Evolutionary conservation across 2,113 vertebrate species (phyloP).

Genomic region (Nerophis ophidion): DNA sequence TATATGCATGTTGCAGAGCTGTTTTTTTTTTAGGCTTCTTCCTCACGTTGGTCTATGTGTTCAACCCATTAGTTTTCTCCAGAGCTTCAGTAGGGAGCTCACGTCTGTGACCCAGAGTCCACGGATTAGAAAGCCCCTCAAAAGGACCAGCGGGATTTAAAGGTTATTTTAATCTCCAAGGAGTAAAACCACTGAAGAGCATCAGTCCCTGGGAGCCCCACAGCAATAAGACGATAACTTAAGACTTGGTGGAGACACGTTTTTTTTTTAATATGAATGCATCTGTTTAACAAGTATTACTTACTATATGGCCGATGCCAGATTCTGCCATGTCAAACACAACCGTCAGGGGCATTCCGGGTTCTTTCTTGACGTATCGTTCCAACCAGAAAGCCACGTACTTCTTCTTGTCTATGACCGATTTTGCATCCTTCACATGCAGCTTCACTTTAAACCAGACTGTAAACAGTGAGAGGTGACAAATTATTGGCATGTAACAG

Average conservation of each 20-base stretch:
- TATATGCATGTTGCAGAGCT: slow-evolving; percentile 27
- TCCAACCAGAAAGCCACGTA: slow-evolving; percentile 96
- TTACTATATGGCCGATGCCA: slow-evolving; percentile 90
- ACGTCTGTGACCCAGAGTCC: slow-evolving; percentile 31
- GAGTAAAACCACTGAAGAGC: slow-evolving; percentile 54
- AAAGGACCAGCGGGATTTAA: slow-evolving; percentile 67
- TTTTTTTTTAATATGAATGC: too few species aligned
- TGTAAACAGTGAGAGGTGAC: slow-evolving; percentile 41
- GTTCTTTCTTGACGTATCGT: slow-evolving; percentile 86
- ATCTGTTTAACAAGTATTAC: slow-evolving; percentile 35
- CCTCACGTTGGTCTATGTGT: slow-evolving; percentile 24
- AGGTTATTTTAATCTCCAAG: slow-evolving; percentile 66
- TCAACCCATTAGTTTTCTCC: slow-evolving; percentile 43
- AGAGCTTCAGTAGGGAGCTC: slow-evolving; percentile 21
- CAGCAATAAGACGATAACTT: slow-evolving; percentile 19
- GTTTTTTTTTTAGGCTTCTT: slow-evolving; percentile 9
- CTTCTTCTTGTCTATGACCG: slow-evolving; percentile 85
- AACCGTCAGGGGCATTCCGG: slow-evolving; percentile 89
- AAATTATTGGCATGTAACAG: neutral
- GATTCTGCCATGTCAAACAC: slow-evolving; percentile 95
- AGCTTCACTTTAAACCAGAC: slow-evolving; percentile 95
- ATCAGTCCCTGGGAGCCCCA: slow-evolving; percentile 36
- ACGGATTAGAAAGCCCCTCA: slow-evolving; percentile 55
- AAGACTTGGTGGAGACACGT: too few species aligned
- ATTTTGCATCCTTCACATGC: slow-evolving; percentile 85